These are phyloP conservation scores for Delphinus delphis DNA, from an alignment of 2,113 vertebrate species.

Conservation along the genomic window DNA sequence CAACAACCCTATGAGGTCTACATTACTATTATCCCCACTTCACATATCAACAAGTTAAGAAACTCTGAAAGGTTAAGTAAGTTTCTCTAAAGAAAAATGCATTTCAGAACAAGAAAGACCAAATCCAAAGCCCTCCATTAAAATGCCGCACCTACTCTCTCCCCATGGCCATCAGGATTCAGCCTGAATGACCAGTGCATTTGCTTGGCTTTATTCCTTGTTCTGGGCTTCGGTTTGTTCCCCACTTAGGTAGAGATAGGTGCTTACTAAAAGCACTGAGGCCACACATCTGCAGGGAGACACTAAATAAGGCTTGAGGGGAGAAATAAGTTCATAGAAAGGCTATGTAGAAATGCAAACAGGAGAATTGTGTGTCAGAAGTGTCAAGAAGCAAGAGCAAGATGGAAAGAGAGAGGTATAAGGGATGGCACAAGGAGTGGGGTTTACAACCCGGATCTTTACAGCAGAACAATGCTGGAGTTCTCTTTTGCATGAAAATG, in stretches of 20 bases:
- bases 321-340: not conserved
- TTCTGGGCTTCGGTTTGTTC: not conserved
- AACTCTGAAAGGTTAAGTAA: not conserved
- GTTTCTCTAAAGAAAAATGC: not conserved
- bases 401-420: not conserved
- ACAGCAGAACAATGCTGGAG: fast-evolving
- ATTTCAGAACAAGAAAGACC: not conserved
- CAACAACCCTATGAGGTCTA: not conserved
- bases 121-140: not conserved
- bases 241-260: not conserved
- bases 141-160: not conserved
- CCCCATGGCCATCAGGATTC: not conserved
- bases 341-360: too few species aligned
- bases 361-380: not conserved
- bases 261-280: not conserved
- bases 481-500: not conserved
- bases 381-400: not conserved
- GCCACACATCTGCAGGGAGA: not conserved
- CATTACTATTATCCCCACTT: not conserved
- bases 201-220: not conserved
- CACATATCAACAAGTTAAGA: not conserved
- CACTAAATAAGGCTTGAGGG: fast-evolving
- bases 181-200: fast-evolving
- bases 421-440: fast-evolving
- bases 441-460: not conserved